These are phyloP conservation scores for Arctia plantaginis DNA, from an alignment of 2,888 invertebrate genomes.

Conservation along the genomic window DNA sequence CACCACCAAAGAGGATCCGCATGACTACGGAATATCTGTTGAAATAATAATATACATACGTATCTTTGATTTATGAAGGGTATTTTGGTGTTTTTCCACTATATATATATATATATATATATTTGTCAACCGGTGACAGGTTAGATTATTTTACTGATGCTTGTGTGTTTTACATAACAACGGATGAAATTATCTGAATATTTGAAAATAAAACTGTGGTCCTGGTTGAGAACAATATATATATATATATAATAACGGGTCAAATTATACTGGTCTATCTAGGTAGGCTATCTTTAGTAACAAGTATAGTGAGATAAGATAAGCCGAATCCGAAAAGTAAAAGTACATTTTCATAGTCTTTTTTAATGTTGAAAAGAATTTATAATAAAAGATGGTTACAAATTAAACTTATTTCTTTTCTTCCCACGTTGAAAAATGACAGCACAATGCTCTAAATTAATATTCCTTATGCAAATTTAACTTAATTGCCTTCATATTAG, in stretches of 20 bases:
- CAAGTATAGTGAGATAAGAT: no score
- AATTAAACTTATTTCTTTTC: not conserved
- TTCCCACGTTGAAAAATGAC: constrained; percentile 27
- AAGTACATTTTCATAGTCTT: no score
- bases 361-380: not conserved
- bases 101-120: no score
- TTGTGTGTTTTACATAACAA: not conserved
- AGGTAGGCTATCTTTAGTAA: no score
- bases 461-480: constrained; percentile 41
- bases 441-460: constrained; percentile 35
- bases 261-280: no score
- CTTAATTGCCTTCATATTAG: constrained; percentile 34
- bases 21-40: constrained; percentile 12
- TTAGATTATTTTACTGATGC: not conserved
- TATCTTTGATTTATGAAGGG: constrained; percentile 11
- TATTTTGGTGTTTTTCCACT: not conserved
- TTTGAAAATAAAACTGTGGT: no score
- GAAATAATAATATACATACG: constrained; percentile 12
- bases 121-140: not conserved
- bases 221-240: no score
- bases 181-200: not conserved
- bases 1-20: constrained; percentile 9
- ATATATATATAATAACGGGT: no score
- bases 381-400: not conserved
- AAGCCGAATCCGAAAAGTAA: no score